phyloP scores from a whole-genome alignment of 2,888 invertebrate genomes.

The Epirrhoe alternata region DNA sequence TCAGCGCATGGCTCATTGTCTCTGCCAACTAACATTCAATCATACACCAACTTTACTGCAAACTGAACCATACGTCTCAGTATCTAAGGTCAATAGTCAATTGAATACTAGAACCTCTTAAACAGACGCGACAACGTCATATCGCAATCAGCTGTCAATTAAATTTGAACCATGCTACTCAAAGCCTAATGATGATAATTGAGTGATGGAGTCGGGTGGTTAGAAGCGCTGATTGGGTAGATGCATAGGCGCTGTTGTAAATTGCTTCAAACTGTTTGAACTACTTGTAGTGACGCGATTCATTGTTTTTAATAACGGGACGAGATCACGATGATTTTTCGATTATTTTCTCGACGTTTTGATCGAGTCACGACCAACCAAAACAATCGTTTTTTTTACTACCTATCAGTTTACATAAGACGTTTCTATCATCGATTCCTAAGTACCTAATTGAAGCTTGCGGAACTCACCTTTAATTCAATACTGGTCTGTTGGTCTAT shows the following conservation, averaged over 20 bases:
- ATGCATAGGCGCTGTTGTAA: constrained; percentile 59
- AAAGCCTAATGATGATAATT: constrained; percentile 52
- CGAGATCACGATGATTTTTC: neutral
- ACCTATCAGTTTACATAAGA: no score
- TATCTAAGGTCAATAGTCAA: constrained; percentile 20
- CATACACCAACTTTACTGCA: constrained; percentile 45
- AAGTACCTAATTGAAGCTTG: neutral
- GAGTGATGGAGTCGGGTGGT: constrained; percentile 37
- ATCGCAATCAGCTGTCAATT: constrained; percentile 50
- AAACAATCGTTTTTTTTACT: no score
- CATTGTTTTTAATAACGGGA: constrained; percentile 44
- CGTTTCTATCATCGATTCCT: neutral
- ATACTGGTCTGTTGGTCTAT: neutral
- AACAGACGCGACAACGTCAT: constrained; percentile 58
- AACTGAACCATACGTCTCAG: constrained; percentile 24
- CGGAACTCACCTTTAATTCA: neutral
- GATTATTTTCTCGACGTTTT: neutral
- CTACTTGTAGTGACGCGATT: constrained; percentile 64
- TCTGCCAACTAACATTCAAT: constrained; percentile 44
- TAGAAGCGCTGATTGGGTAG: constrained; percentile 47
- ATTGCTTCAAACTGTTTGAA: constrained; percentile 66
- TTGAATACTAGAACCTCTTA: constrained; percentile 49
- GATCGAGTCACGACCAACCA: no score
- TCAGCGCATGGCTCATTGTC: constrained; percentile 64
- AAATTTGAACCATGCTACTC: constrained; percentile 50